Percentiles rank a stretch among this genome's conserved stretches.
Evolutionary conservation across 2,888 invertebrate species (phyloP).

Genomic region (Andrena dorsata): DNA sequence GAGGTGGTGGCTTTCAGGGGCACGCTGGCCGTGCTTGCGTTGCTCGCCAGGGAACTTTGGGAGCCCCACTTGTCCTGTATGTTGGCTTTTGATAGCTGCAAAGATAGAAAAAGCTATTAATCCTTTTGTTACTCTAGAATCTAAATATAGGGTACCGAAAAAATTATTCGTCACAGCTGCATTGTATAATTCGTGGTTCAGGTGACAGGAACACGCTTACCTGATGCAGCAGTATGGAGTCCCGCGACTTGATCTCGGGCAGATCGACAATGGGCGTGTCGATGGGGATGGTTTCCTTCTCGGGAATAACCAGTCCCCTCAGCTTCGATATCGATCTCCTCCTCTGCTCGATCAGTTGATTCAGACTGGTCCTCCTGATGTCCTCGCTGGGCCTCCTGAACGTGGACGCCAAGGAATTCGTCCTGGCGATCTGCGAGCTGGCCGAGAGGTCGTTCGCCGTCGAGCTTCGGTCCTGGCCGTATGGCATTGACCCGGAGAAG

Average conservation of each 20-base stretch:
- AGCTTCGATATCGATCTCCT: conserved; percentile 93
- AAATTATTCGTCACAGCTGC: too few species aligned
- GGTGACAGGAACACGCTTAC: conserved; percentile 57
- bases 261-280: conserved; percentile 89
- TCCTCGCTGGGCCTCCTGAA: conserved; percentile 74
- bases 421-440: conserved; percentile 74
- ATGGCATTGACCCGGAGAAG: conserved; percentile 80
- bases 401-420: conserved; percentile 80
- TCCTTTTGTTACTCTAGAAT: not conserved
- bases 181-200: not conserved
- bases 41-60: conserved; percentile 81
- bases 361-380: conserved; percentile 89
- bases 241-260: conserved; percentile 93
- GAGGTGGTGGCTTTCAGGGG: conserved; percentile 76
- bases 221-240: conserved; percentile 84
- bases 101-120: not conserved
- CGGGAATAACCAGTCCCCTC: conserved; percentile 95
- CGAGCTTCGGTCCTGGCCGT: conserved; percentile 84
- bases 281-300: conserved; percentile 87
- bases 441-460: conserved; percentile 83
- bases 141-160: not conserved
- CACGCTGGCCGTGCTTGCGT: conserved; percentile 77
- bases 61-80: conserved; percentile 83
- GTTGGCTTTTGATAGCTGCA: conserved; percentile 77
- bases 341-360: conserved; percentile 92